Conservation (phyloP, 2,113 vertebrate genomes). For the Synodontis membranacea region DNA sequence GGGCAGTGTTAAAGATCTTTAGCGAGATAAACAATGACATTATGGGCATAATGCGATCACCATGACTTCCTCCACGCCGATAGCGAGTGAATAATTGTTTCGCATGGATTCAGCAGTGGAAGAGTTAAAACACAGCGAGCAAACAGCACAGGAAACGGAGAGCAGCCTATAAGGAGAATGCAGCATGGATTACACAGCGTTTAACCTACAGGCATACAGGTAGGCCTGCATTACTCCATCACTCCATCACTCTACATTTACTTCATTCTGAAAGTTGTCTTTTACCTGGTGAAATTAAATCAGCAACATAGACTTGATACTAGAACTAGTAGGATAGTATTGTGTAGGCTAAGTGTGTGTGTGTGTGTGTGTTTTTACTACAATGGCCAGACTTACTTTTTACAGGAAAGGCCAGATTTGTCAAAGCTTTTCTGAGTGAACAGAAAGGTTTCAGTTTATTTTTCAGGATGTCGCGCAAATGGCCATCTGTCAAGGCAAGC, state of each 20-base stretch:
- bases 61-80: slow-evolving; percentile 34
- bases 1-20: not conserved
- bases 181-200: slow-evolving; percentile 7
- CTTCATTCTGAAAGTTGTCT: not conserved
- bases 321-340: not conserved
- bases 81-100: not conserved
- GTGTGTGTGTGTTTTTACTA: not conserved
- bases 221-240: slow-evolving; percentile 18
- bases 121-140: slow-evolving; percentile 1
- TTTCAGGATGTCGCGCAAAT: not conserved
- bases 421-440: not conserved
- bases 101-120: not conserved
- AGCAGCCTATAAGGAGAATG: not conserved
- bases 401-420: not conserved
- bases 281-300: not conserved
- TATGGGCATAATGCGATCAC: slow-evolving; percentile 4
- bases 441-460: slow-evolving; percentile 8
- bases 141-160: not conserved
- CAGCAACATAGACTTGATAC: not conserved
- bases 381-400: not conserved
- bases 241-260: not conserved
- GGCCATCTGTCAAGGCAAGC: not conserved
- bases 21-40: not conserved
- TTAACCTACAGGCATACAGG: slow-evolving; percentile 2
- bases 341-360: not conserved